Percentiles rank a stretch among this genome's conserved stretches.
Evolutionary conservation across 2,888 invertebrate species (phyloP).

Genomic region (Phania funesta): DNA sequence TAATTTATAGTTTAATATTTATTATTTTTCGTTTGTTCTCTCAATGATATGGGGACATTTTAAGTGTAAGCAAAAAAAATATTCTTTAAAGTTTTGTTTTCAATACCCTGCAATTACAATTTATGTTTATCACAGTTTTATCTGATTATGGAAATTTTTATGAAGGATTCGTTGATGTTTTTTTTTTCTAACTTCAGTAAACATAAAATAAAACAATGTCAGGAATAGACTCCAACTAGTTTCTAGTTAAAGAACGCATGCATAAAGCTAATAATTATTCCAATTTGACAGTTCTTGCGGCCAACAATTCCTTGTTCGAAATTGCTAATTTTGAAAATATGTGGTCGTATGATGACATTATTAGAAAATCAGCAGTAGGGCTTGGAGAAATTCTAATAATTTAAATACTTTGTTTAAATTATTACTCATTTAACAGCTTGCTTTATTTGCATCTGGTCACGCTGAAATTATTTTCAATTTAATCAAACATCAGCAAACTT

Average conservation of each 20-base stretch:
- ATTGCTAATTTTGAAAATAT: too few species aligned
- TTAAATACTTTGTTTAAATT: too few species aligned
- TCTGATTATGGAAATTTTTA: slow-evolving; percentile 62
- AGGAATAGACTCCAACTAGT: background rate
- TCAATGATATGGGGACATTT: slow-evolving; percentile 52
- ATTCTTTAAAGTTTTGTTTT: slow-evolving; percentile 26
- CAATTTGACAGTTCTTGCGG: too few species aligned
- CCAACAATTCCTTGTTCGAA: too few species aligned
- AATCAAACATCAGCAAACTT: too few species aligned
- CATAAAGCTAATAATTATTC: too few species aligned
- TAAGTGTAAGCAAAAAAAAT: slow-evolving; percentile 36
- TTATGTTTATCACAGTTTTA: slow-evolving; percentile 64
- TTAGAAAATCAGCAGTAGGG: too few species aligned
- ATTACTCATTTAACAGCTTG: too few species aligned
- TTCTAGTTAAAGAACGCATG: background rate
- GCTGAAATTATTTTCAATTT: too few species aligned
- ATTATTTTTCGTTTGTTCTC: slow-evolving; percentile 11
- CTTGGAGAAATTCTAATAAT: too few species aligned
- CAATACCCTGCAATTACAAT: slow-evolving; percentile 68
- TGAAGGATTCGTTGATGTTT: slow-evolving; percentile 64
- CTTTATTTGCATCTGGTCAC: too few species aligned
- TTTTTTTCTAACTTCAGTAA: slow-evolving; percentile 13
- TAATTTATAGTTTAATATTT: slow-evolving; percentile 5
- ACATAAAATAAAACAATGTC: slow-evolving; percentile 32
- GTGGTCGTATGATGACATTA: too few species aligned